Conservation (phyloP, 2,888 invertebrate species). For the Synanthedon tipuliformis region DNA sequence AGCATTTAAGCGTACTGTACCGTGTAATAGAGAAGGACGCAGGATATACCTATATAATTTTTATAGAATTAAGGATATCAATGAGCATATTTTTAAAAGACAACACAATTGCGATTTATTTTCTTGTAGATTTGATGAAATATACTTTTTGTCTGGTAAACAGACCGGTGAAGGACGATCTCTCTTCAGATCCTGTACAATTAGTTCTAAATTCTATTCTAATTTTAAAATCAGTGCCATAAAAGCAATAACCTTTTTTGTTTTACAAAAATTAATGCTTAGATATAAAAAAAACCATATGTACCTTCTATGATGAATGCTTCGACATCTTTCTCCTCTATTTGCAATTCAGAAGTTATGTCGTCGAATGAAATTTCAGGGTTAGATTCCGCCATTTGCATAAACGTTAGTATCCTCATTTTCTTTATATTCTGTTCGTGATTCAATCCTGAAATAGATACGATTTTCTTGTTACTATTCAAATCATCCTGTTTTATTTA, state of each 20-base stretch:
- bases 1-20: too few relatives aligned
- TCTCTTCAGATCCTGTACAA: too few relatives aligned
- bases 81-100: too few relatives aligned
- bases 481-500: too few relatives aligned
- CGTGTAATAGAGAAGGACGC: too few relatives aligned
- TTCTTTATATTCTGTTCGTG: slow-evolving; percentile 96
- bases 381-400: slow-evolving; percentile 95
- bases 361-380: slow-evolving; percentile 93
- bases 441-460: slow-evolving; percentile 74
- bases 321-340: slow-evolving; percentile 90
- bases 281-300: slow-evolving; percentile 3
- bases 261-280: neutral
- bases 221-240: neutral
- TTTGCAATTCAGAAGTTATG: slow-evolving; percentile 88
- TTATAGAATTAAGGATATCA: too few relatives aligned
- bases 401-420: slow-evolving; percentile 95
- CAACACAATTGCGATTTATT: too few relatives aligned
- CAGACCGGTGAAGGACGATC: too few relatives aligned
- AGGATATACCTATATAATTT: too few relatives aligned
- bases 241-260: neutral
- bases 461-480: too few relatives aligned
- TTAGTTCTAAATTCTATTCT: neutral
- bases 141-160: too few relatives aligned
- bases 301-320: slow-evolving; percentile 95
- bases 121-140: too few relatives aligned